Base-by-base conservation (phyloP, 2,888 invertebrate species). In the Aphodius granarius region DNA sequence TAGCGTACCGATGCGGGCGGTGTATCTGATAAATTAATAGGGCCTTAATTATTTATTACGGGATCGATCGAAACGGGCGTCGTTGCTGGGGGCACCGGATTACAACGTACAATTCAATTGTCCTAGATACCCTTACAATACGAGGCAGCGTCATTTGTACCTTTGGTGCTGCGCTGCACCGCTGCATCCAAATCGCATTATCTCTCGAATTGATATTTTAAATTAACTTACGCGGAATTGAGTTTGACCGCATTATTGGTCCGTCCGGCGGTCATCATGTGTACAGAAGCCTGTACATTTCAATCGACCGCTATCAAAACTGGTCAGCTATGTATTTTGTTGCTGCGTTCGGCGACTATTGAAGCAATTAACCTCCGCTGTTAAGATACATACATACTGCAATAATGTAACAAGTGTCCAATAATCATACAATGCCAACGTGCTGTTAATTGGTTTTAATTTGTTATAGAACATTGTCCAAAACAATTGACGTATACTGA, bases 21-120 rank as follows among this genome's bases (percentile, higher is more conserved):
- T 13, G 68, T 68, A 22, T 68, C 68, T 68, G 18, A 20, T 18
- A 74, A 70, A 70, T 63, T 70, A 71, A 70, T 74, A 70, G 64
- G 17, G 9, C 16, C 63, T 18, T 71, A 71, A 71, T 71, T 63
- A 18, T 71, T 22, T 71, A 63, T 71, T 71, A 71, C 43, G 70
- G 63, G 21, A 68, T 43, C 63, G 64, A 19, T 43, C 43, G 71
- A 74, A 71, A 17, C 63, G n/a, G n/a, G n/a, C n/a, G 18, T n/a
- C 71, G 71, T 71, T 63, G 70, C 63, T 70, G 43, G 43, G 3
- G 43, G 63, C 71, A 74, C 16, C 64, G 74, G 74, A 74, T 74
- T 71, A 21, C 43, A 64, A 18, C 21, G 63, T 65, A 74, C 71
- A 74, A 74, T 74, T 71, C 64, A 74, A 74, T 74, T 74, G 71